Percentiles rank a stretch among this genome's conserved stretches.
These are phyloP conservation scores for Polydrusus tereticollis DNA, from an alignment of 2,888 invertebrate species.

Conservation along the genomic window DNA sequence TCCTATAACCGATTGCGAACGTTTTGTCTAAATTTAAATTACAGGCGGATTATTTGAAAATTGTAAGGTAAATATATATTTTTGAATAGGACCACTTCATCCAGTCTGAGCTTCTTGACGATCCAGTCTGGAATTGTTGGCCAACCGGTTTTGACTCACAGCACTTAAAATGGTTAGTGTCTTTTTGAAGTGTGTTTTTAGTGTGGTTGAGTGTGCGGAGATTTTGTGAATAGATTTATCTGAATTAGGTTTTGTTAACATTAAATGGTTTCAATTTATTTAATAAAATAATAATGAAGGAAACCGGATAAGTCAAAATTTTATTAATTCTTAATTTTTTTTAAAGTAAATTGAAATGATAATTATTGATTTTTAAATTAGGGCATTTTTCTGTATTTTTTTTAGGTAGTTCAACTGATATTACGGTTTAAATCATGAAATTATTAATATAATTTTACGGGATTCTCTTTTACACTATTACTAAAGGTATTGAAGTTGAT, in stretches of 20 bases:
- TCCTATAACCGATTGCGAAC: slow-evolving; percentile 47
- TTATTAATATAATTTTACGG: too few species aligned
- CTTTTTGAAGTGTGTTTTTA: slow-evolving; percentile 1
- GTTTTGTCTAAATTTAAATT: slow-evolving; percentile 44
- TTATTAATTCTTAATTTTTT: too few species aligned
- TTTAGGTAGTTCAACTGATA: too few species aligned
- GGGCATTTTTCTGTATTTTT: too few species aligned
- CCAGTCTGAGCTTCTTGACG: slow-evolving; percentile 35
- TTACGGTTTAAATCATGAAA: too few species aligned
- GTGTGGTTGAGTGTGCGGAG: background rate
- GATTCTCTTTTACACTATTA: too few species aligned
- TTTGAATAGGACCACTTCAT: slow-evolving; percentile 28
- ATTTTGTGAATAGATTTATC: slow-evolving; percentile 1
- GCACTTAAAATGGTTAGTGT: slow-evolving; percentile 29
- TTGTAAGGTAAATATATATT: slow-evolving; percentile 36
- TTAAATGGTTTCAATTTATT: too few species aligned
- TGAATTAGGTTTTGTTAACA: background rate
- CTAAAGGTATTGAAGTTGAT: too few species aligned
- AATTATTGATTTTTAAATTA: too few species aligned
- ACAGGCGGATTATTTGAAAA: slow-evolving; percentile 25
- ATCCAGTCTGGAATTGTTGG: slow-evolving; percentile 26
- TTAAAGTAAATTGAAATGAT: too few species aligned
- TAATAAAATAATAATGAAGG: too few species aligned
- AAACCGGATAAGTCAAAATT: too few species aligned
- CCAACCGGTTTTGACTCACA: slow-evolving; percentile 10